Evolutionary conservation across 2,888 invertebrate genomes (phyloP), one percentile per base, ranked within the genome.

Genomic region (Hirtodrosophila confusa): DNA sequence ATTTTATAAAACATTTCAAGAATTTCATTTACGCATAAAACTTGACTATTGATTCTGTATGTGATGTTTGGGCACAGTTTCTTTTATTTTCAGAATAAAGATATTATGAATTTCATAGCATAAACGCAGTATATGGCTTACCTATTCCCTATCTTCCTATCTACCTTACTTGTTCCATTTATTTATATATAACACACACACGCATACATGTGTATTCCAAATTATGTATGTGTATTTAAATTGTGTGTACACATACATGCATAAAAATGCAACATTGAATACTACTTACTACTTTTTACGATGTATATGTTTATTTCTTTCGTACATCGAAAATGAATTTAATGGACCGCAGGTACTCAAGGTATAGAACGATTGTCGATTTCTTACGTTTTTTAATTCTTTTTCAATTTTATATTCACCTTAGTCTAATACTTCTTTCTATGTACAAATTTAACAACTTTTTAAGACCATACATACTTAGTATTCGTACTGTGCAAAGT

Each of bases 311-410:
- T 70, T 53, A 43, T 60, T 73, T 76, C 68, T 78, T 69, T 70
- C 61, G 58, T 71, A 71, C 50, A 55, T 69, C 54, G 43, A 67
- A 69, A 70, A 68, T 82, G 55, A 17, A 56, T 63, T 70, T 69
- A 64, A 72, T 86, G 90, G 91, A 90, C 67, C 66, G 64, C 89
- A 91, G 91, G 91, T 91, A 89, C 91, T 91, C 88, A 91, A 91
- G 91, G 91, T 91, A 91, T 73, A 76, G 45, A 74, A 51, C 55
- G 60, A 50, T 45, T 58, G 55, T 55, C 61, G 71, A 67, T 50
- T 67, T 78, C 29, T 64, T 10, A 54, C 51, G 37, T 51, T 48
- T 53, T 40, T 53, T 53, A 12, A 9, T 29, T 39, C 11, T 33
- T 36, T 40, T 68, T 50, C 7, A 8, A 45, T 50, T 58, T 54